Evolutionary conservation across 2,113 vertebrate genomes (phyloP), one percentile per base, ranked within the genome.

Genomic region (Lates calcarifer): DNA sequence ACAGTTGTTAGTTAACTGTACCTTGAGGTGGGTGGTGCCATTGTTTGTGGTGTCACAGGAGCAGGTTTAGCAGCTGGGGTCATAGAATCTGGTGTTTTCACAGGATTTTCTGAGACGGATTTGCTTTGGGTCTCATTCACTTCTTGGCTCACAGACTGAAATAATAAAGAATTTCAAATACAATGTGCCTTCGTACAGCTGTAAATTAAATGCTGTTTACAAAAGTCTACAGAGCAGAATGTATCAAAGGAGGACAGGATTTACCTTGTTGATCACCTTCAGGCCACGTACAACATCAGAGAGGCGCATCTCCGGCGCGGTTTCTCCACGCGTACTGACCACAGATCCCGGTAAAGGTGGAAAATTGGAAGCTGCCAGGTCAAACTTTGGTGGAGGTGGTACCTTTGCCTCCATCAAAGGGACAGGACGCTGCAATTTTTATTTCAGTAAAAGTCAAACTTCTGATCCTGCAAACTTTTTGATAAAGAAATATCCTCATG

Each of bases 321-420:
- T 93, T 88, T 98, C 98, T 67, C 95, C 97, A 1, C 92, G 94
- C 0, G 79, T 74, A 81, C 95, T 96, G 68, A 95, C 95, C 74
- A 95, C 94, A 83, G 95, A 97, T 83, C 98, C 98, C 56, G 98
- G 98, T 86, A 99, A 89, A 41, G 98, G 98, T 84, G 98, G 98
- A 90, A 99, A 99, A 93, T 96, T 99, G 79, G 97, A 96, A 79
- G 97, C 95, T 83, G 96, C 90, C 90, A 99, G 95, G 87, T 99
- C 98, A 93, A 99, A 99, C 90, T 99, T 98, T 87, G 97, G 97
- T 91, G 96, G 96, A 83, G 96, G 94, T 29, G 94, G 95, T 76
- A 94, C 81, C 75, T 97, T 97, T 81, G 94, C 92, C 93, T 98
- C 96, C 82, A 91, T 77, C 74, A 93, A 80, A 82, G 96, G 92